These are phyloP conservation scores for Drosophila dunni DNA, from an alignment of 1,140 invertebrate genomes.

Conservation along the genomic window DNA sequence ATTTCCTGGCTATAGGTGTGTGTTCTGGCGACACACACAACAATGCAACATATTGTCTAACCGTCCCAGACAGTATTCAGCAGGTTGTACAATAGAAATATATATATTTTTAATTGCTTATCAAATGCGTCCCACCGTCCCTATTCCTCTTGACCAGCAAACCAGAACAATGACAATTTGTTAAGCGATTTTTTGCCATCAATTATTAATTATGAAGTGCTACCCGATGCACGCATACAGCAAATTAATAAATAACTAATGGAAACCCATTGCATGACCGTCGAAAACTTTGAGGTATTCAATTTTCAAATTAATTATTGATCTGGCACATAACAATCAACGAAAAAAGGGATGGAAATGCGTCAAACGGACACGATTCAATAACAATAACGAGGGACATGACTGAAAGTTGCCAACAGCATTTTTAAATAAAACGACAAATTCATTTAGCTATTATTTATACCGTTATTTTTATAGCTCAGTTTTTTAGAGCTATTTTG, in stretches of 20 bases:
- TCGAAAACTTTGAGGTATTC: conserved; percentile 46
- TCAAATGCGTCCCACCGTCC: conserved; percentile 26
- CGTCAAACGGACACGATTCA: conserved; percentile 31
- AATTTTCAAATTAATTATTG: conserved; percentile 44
- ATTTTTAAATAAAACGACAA: not conserved
- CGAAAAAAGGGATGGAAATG: conserved; percentile 6
- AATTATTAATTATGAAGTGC: conserved; percentile 40
- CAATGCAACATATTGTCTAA: conserved; percentile 46
- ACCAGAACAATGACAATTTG: conserved; percentile 30
- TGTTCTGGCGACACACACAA: conserved; percentile 43
- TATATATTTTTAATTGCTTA: conserved; percentile 58
- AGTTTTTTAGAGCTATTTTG: too few species aligned
- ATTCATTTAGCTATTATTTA: conserved; percentile 1
- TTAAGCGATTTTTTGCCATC: conserved; percentile 25
- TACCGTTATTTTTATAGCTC: not conserved
- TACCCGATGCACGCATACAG: conserved; percentile 39
- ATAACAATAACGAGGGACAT: conserved; percentile 21
- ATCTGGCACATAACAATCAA: not conserved
- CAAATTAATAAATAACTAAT: conserved; percentile 53
- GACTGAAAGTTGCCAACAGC: not conserved
- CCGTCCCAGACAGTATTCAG: conserved; percentile 41
- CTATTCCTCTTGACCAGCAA: not conserved
- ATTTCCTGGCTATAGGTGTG: conserved; percentile 24
- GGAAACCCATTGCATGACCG: conserved; percentile 36
- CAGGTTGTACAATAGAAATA: conserved; percentile 38